These are phyloP conservation scores for Phyto melanocephala DNA, from an alignment of 2,888 invertebrate species.

Conservation along the genomic window DNA sequence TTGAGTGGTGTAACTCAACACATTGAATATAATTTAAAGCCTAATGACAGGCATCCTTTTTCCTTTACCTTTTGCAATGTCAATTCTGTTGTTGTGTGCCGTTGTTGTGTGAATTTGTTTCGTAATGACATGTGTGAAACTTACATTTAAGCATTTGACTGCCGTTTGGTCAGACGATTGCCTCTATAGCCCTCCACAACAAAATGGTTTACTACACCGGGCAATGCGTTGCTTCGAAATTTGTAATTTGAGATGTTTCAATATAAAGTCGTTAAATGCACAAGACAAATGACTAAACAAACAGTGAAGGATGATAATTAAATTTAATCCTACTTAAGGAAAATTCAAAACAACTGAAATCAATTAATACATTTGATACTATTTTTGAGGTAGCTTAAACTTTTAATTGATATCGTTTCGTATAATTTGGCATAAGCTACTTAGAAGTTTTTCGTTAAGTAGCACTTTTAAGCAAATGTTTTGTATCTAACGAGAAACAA, in stretches of 20 bases:
- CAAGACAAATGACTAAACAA: slow-evolving; percentile 53
- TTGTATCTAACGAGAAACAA: too few relatives aligned
- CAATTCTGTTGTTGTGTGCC: not conserved
- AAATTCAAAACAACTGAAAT: slow-evolving; percentile 25
- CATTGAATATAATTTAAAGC: slow-evolving; percentile 52
- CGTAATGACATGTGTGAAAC: slow-evolving; percentile 49
- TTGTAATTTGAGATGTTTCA: slow-evolving; percentile 48
- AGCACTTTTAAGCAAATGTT: too few relatives aligned
- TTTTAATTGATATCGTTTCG: slow-evolving; percentile 30
- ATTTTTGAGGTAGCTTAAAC: slow-evolving; percentile 17
- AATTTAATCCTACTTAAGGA: slow-evolving; percentile 43
- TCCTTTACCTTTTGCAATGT: slow-evolving; percentile 19
- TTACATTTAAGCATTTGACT: slow-evolving; percentile 23
- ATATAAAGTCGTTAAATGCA: slow-evolving; percentile 51
- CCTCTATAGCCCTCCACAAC: not conserved
- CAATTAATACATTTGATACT: slow-evolving; percentile 53
- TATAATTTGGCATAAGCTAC: not conserved
- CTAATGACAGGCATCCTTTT: slow-evolving; percentile 64
- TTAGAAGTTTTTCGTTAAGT: not conserved
- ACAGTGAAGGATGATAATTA: slow-evolving; percentile 50
- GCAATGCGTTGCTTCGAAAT: slow-evolving; percentile 17
- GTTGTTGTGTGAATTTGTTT: slow-evolving; percentile 31
- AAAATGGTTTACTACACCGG: not conserved
- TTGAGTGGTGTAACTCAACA: slow-evolving; percentile 6
- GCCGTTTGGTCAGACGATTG: slow-evolving; percentile 3